Base-by-base conservation (phyloP, 2,113 vertebrate species). In the Leptodactylus fuscus region DNA sequence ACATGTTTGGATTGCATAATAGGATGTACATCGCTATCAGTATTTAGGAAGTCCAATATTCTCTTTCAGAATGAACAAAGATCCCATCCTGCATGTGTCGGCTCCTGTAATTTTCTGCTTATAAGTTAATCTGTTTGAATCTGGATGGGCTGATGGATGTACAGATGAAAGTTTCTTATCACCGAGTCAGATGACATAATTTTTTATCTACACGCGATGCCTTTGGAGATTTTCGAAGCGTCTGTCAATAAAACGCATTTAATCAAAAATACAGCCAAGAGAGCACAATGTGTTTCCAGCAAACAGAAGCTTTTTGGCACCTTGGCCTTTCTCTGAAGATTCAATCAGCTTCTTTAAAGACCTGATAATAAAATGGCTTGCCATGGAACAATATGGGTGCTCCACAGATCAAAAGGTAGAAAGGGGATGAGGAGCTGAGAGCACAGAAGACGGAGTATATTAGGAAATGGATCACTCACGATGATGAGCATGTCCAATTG, bases 41-140 rank as follows among this genome's bases (percentile, higher is more conserved):
- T 53, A 51, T 70, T 82, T 71, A 69, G 32, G 48, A 82, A 53
- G 46, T 67, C 20, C 74, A 36, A 69, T 78, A 77, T 65, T 78
- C 27, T 49, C 18, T 67, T 78, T 69, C 46, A 34, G 58, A 53
- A 78, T 36, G 41, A 85, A 49, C 51, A 46, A 60, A 67, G 55
- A 36, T 85, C 32, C 38, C 29, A 67, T 36, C 11, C 58, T 67
- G 44, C 12, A 78, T 85, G 18, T 67, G 20, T 65, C n/a, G 58
- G 29, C 58, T 76, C 38, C 29, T 85, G 44, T 69, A 36, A 85
- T 77, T 85, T 84, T 77, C 58, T 78, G 38, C 44, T 78, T 78
- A 85, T 85, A 85, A 78, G 83, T 78, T 62, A 85, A 69, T 85
- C 58, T 49, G 32, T 78, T 67, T 69, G 74, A 51, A 69, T 51